These are phyloP conservation scores for Cryptosula pallasiana DNA, from an alignment of 2,888 invertebrate species.

Conservation along the genomic window DNA sequence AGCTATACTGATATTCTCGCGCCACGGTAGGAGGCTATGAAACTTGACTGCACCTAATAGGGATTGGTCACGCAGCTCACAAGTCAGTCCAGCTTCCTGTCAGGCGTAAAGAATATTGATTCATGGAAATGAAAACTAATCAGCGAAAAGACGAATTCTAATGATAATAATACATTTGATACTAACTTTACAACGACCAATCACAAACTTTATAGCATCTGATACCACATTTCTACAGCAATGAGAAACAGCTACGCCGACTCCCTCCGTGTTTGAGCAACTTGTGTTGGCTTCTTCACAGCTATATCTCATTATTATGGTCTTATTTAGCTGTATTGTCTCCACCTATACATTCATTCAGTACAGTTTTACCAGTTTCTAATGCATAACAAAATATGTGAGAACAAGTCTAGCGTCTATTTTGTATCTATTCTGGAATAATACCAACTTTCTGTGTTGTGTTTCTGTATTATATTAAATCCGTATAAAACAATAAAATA, in stretches of 20 bases:
- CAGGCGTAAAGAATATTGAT: background rate
- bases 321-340: background rate
- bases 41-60: slow-evolving; percentile 5
- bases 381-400: too few species aligned
- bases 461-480: too few species aligned
- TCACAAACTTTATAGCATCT: background rate
- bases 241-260: background rate
- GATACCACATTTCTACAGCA: background rate
- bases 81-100: background rate
- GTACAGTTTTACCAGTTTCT: too few species aligned
- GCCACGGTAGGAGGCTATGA: background rate
- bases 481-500: too few species aligned
- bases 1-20: background rate
- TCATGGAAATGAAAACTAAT: too few species aligned
- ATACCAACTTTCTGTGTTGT: too few species aligned
- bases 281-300: slow-evolving; percentile 12
- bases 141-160: too few species aligned
- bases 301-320: background rate
- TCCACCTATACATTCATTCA: background rate
- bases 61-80: background rate
- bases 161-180: too few species aligned
- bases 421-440: too few species aligned
- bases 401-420: too few species aligned
- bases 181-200: too few species aligned
- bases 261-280: background rate